Percentiles rank a stretch among this genome's conserved stretches.
Evolutionary conservation across 2,888 invertebrate genomes (phyloP).

Genomic region (Mantis religiosa): DNA sequence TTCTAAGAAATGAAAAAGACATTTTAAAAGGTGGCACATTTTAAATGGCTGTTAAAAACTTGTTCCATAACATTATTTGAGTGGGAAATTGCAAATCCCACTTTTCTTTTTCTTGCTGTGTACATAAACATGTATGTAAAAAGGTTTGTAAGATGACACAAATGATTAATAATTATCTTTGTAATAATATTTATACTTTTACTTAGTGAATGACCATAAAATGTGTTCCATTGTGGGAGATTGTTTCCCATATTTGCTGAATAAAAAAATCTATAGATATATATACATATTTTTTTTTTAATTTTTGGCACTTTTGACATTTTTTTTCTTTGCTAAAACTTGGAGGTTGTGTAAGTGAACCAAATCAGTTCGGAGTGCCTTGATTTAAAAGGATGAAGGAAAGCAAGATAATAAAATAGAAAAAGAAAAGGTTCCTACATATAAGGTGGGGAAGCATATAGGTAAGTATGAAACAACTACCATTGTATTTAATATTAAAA

Average conservation of each 20-base stretch:
- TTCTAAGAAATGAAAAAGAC: constrained; percentile 21
- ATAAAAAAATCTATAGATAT: constrained; percentile 25
- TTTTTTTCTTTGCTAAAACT: no score
- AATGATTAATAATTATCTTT: constrained; percentile 31
- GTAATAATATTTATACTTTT: constrained; percentile 35
- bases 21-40: constrained; percentile 25
- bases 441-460: no score
- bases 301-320: not conserved
- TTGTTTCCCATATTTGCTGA: constrained; percentile 26
- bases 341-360: no score
- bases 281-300: constrained; percentile 13
- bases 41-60: constrained; percentile 30
- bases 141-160: constrained; percentile 33
- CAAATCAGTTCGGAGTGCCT: no score
- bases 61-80: constrained; percentile 25
- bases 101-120: constrained; percentile 26
- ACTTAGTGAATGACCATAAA: constrained; percentile 30
- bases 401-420: no score
- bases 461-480: no score
- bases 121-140: constrained; percentile 32
- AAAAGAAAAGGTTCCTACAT: no score
- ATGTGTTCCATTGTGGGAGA: constrained; percentile 28
- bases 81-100: constrained; percentile 9
- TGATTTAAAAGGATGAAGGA: no score
- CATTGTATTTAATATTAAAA: no score